Conservation (phyloP, 2,113 vertebrate genomes). For the Salvelinus sp. region DNA sequence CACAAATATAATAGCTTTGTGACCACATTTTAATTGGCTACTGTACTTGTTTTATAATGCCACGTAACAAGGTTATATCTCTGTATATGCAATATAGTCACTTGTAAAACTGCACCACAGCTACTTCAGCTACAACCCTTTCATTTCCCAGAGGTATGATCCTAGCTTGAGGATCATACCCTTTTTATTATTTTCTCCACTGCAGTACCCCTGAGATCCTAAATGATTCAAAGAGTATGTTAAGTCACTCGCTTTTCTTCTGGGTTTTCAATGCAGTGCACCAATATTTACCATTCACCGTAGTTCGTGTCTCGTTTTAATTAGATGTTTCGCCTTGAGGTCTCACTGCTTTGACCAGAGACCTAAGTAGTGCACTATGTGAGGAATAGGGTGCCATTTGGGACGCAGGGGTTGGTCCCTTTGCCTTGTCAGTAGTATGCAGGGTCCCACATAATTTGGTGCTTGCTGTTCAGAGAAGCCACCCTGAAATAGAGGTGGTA, state of each 20-base stretch:
- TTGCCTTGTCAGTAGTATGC: conserved; percentile 53
- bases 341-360: too few relatives aligned
- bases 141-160: neutral
- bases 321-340: too few relatives aligned
- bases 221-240: neutral
- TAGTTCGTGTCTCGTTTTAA: too few relatives aligned
- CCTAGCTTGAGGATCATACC: neutral
- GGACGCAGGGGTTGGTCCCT: conserved; percentile 15
- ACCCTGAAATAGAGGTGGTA: conserved; percentile 51
- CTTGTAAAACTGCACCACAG: too few relatives aligned
- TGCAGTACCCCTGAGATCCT: neutral
- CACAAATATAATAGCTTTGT: too few relatives aligned
- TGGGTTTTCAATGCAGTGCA: conserved; percentile 31
- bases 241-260: neutral
- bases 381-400: too few relatives aligned
- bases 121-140: neutral
- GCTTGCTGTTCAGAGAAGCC: conserved; percentile 44
- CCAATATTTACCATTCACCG: neutral
- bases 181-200: neutral
- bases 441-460: conserved; percentile 56
- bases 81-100: too few relatives aligned
- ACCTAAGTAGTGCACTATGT: too few relatives aligned
- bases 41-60: conserved; percentile 65
- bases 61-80: too few relatives aligned
- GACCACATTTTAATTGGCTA: neutral